A percentile compares a stretch with the other conserved stretches of the same genome.
Conservation (phyloP, 2,888 invertebrate genomes). For the Luperina nickerlii region DNA sequence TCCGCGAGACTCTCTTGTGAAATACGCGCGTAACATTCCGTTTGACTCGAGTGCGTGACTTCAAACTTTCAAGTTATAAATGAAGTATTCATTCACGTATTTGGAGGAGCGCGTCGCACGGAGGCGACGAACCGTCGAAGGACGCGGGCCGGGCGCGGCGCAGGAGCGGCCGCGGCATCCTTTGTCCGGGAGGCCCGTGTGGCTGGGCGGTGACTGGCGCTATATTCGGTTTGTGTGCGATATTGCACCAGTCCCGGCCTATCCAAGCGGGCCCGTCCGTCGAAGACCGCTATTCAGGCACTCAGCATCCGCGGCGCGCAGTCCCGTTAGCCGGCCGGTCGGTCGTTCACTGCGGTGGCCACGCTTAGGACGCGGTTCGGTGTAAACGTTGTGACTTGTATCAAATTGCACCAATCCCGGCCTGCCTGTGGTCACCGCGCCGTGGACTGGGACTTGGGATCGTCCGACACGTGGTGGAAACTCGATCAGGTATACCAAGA, state of each 20-base stretch:
- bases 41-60: conserved; percentile 77
- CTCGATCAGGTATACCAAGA: conserved; percentile 71
- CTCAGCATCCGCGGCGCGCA: conserved; percentile 89
- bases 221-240: conserved; percentile 88
- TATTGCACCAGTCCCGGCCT: conserved; percentile 91
- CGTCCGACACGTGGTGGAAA: conserved; percentile 67
- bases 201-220: conserved; percentile 89
- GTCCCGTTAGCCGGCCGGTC: conserved; percentile 88
- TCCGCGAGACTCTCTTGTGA: conserved; percentile 64
- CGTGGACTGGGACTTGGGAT: conserved; percentile 51
- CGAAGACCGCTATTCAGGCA: conserved; percentile 85
- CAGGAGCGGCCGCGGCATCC: conserved; percentile 81
- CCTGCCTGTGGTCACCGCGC: conserved; percentile 87
- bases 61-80: conserved; percentile 73
- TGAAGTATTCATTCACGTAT: conserved; percentile 68
- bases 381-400: conserved; percentile 88
- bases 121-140: conserved; percentile 68
- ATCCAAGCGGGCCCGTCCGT: conserved; percentile 88
- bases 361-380: conserved; percentile 90
- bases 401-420: conserved; percentile 91
- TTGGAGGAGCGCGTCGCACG: conserved; percentile 61
- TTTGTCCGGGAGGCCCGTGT: conserved; percentile 88
- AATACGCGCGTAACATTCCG: conserved; percentile 82
- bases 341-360: conserved; percentile 89
- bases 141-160: conserved; percentile 75